Conservation (phyloP, 2,113 vertebrate genomes). For the Irena cyanogastra region DNA sequence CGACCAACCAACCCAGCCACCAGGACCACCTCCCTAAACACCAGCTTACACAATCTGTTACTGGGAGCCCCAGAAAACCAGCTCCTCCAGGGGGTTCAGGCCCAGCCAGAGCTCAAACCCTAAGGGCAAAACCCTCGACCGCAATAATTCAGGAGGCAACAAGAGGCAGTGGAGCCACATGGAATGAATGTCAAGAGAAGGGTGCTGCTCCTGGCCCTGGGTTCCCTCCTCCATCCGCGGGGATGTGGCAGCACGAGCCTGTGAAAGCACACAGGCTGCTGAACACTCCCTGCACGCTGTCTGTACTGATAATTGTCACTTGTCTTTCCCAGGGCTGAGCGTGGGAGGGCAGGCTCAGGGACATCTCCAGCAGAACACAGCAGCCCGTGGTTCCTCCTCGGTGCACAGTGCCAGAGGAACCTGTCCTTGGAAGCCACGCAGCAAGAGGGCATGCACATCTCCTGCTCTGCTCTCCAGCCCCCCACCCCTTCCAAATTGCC, state of each 20-base stretch:
- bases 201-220: background rate
- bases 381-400: accelerated
- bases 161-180: background rate
- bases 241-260: background rate
- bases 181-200: background rate
- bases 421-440: accelerated
- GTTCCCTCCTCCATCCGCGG: accelerated
- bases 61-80: background rate
- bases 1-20: accelerated
- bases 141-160: background rate
- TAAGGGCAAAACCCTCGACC: background rate
- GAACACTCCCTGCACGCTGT: background rate
- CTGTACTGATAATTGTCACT: background rate
- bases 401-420: background rate
- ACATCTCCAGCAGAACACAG: background rate
- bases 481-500: background rate
- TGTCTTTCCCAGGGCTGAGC: background rate
- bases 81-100: background rate
- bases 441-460: background rate
- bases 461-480: background rate
- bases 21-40: background rate
- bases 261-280: background rate
- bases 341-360: background rate
- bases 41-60: background rate
- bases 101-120: background rate